Evolutionary conservation across 92 coral and sea anemone species (phyloP).

Genomic region (Porites lobata): DNA sequence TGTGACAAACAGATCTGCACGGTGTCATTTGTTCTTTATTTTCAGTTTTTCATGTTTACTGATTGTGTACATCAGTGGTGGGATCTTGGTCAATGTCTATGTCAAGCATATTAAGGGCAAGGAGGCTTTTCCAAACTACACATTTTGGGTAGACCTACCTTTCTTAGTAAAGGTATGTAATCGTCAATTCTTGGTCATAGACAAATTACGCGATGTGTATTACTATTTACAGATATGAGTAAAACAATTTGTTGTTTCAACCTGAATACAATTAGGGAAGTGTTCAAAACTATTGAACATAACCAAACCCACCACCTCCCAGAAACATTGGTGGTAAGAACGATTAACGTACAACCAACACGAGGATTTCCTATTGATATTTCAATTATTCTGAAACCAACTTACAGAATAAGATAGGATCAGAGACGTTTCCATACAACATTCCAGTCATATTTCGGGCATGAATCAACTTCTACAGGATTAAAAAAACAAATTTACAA

Average conservation of each 20-base stretch:
- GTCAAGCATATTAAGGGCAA: constrained; percentile 77
- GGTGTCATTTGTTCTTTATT: background rate
- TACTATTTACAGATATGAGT: no score
- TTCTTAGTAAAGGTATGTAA: constrained; percentile 70
- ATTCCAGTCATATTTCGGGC: constrained; percentile 27
- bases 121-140: constrained; percentile 81
- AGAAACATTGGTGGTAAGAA: no score
- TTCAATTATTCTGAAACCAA: constrained; percentile 17
- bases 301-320: no score
- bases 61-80: constrained; percentile 73
- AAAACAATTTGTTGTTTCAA: no score
- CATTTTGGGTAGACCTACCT: constrained; percentile 86
- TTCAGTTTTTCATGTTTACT: constrained; percentile 74
- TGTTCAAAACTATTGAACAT: no score
- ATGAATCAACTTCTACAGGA: background rate
- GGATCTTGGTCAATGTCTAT: constrained; percentile 70
- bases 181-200: no score
- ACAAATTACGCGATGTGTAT: no score
- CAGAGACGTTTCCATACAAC: background rate
- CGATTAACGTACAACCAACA: background rate
- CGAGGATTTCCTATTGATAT: constrained; percentile 16
- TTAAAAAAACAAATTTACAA: background rate
- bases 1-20: no score
- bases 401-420: background rate
- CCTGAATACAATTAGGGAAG: no score